A percentile compares a stretch with the other conserved stretches of the same genome.
Evolutionary conservation across 2,113 vertebrate genomes (phyloP).

Genomic region (Chloropsis hardwickii): DNA sequence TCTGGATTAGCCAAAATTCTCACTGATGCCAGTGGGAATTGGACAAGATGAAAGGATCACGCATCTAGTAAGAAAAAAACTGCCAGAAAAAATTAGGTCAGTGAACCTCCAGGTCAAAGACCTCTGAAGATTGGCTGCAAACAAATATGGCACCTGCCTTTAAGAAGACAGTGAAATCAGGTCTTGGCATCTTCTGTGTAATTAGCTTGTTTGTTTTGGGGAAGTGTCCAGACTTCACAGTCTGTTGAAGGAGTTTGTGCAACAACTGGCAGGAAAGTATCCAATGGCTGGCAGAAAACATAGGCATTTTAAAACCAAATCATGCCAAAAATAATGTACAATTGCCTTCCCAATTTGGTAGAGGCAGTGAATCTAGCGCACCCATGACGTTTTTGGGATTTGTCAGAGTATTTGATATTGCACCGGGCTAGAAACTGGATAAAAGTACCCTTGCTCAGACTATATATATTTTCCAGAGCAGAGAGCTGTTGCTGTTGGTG

Average conservation of each 20-base stretch:
- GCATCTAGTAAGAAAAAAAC: background rate
- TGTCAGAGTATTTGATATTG: background rate
- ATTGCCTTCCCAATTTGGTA: background rate
- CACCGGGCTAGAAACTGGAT: background rate
- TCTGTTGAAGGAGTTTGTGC: background rate
- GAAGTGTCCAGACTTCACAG: background rate
- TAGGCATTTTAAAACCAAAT: background rate
- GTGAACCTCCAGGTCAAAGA: background rate
- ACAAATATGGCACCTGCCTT: background rate
- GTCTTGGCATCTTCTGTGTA: background rate
- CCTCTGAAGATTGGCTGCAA: background rate
- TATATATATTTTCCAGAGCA: background rate
- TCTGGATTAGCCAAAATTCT: background rate
- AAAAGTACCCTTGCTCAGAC: background rate
- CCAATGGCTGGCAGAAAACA: background rate
- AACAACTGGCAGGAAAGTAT: background rate
- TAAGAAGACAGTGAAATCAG: background rate
- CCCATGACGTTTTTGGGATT: background rate
- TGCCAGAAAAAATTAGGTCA: background rate
- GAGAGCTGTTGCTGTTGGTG: background rate
- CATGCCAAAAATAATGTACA: background rate
- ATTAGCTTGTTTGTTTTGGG: background rate
- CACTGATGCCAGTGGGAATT: background rate
- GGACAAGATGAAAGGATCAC: background rate
- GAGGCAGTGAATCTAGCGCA: background rate